Evolutionary conservation across 23 tunicate species (phyloP).

Genomic region (Styela clava): DNA sequence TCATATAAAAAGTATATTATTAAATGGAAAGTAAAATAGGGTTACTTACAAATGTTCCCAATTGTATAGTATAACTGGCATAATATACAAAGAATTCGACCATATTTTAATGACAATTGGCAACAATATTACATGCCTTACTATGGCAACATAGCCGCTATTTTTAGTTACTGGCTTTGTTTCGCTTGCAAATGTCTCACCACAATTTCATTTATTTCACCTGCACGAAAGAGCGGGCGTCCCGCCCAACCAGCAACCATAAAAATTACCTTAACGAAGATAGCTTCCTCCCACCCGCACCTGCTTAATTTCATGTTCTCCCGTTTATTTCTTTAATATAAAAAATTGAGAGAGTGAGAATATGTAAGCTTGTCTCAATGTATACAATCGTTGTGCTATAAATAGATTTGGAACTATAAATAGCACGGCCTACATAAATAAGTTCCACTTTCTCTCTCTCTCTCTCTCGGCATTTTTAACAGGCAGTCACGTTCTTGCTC

Average conservation of each 20-base stretch:
- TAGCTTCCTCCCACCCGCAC: background rate
- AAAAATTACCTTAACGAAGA: background rate
- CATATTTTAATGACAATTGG: too few species aligned
- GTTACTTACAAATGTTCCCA: too few species aligned
- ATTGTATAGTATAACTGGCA: too few species aligned
- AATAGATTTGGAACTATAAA: slow-evolving; percentile 12
- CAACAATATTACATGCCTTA: too few species aligned
- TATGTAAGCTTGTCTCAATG: background rate
- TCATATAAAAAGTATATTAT: too few species aligned
- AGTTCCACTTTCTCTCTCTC: background rate
- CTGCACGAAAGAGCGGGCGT: background rate
- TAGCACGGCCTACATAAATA: slow-evolving; percentile 1
- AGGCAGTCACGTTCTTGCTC: background rate
- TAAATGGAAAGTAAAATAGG: too few species aligned
- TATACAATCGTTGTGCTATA: slow-evolving; percentile 1
- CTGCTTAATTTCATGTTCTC: background rate
- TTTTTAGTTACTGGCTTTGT: background rate
- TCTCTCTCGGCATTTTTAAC: background rate
- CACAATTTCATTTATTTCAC: background rate
- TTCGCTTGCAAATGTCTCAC: background rate
- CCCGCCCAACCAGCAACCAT: background rate
- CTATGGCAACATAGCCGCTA: too few species aligned
- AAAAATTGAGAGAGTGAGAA: background rate
- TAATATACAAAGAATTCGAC: too few species aligned
- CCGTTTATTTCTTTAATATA: background rate